Base-by-base conservation (phyloP, 2,797 vertebrate genomes). In the Hydrolagus colliei region DNA sequence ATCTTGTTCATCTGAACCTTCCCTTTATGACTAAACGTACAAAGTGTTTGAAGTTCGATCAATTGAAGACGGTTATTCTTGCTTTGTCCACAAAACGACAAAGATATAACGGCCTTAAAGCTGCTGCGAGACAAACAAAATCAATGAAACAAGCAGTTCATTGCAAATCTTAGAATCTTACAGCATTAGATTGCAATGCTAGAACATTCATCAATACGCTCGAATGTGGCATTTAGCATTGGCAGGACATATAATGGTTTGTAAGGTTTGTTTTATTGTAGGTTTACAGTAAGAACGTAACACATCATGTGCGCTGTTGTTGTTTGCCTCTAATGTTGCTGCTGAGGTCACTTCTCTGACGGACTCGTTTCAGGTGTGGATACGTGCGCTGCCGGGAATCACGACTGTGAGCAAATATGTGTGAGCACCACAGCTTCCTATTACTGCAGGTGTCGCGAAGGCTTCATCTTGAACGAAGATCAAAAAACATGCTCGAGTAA, bases 361-460 rank as follows among this genome's bases (percentile, higher is more conserved):
- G 67, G n/a, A 41, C 16, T 72, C 32, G 72, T 86, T 86, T 87
- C 90, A 96, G 96, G 94, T 91, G 6, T 89, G 92, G 95, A 97
- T 72, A 86, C 91, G 86, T 97, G 97, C 87, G 91, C 92, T n/a
- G 90, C 90, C 2, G 93, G 94, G 89, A 89, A 88, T 78, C 96
- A 98, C 0, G 90, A 91, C 80, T 97, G 97, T 18, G 92, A 97
- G 88, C 97, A 97, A 86, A 86, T 95, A 86, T 98, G 96, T 35
- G 89, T 96, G 88, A 94, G 90, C 35, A 93, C 80, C 0, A 90
- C 87, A 4, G 90, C 90, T 63, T 93, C 91, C 10, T 94, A 93
- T 71, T 88, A 88, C 89, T 97, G 97, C 61, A 91, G 90, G 88
- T 98, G 97, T 91, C 91, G 89, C 0, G 86, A 87, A 0, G 96